Evolutionary conservation across 2,797 vertebrate species (phyloP).

Genomic region (Manis javanica): DNA sequence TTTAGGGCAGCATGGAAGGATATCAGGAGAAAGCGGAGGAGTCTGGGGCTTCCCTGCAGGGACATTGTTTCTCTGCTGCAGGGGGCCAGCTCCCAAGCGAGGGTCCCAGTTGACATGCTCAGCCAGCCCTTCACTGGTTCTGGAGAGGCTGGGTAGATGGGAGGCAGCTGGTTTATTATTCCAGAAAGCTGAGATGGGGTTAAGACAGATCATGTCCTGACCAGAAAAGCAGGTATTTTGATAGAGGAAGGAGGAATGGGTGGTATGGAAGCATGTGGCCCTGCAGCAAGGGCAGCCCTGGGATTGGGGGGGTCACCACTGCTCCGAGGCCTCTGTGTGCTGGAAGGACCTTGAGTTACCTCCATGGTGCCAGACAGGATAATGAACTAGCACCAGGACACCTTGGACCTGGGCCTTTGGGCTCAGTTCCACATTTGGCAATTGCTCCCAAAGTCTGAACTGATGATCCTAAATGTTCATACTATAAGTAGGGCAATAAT

Average conservation of each 20-base stretch:
- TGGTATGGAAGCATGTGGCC: background rate
- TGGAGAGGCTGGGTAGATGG: background rate
- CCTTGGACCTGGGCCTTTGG: background rate
- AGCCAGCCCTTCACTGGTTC: background rate
- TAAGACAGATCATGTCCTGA: background rate
- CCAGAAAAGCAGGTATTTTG: background rate
- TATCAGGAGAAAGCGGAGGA: background rate
- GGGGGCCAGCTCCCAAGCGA: background rate
- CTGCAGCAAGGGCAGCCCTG: background rate
- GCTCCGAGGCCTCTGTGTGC: background rate
- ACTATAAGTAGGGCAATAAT: background rate
- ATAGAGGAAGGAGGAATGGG: background rate
- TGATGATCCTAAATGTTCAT: background rate
- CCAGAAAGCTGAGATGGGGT: background rate
- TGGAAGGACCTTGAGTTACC: background rate
- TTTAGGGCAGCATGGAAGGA: background rate
- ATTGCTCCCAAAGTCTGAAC: conserved; percentile 34
- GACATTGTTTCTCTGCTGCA: background rate
- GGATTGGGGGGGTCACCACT: too few species aligned
- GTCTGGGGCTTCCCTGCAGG: background rate
- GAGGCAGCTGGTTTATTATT: background rate
- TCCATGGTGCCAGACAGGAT: background rate
- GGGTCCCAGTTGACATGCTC: background rate
- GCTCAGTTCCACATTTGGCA: background rate
- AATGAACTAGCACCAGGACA: background rate